These are phyloP conservation scores for Corynorhinus townsendii DNA, from an alignment of 2,113 vertebrate species.

Conservation along the genomic window DNA sequence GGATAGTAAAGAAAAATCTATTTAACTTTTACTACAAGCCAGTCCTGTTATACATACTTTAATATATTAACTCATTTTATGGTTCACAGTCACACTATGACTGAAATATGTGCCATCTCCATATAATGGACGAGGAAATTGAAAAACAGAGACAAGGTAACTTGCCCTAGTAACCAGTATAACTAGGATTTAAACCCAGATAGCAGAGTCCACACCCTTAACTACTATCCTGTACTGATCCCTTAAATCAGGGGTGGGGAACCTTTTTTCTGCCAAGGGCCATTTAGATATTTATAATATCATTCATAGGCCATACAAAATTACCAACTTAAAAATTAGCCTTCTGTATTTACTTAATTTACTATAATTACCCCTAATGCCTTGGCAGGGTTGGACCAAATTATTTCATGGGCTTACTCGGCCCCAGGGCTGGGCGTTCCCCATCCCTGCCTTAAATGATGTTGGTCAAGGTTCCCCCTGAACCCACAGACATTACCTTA, in stretches of 20 bases:
- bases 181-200: not conserved
- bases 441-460: not conserved
- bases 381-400: too few relatives aligned
- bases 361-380: too few relatives aligned
- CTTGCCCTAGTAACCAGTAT: not conserved
- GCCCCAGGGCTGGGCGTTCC: too few relatives aligned
- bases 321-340: too few relatives aligned
- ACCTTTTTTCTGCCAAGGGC: too few relatives aligned
- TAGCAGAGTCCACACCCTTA: not conserved
- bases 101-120: not conserved
- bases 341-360: too few relatives aligned
- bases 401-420: too few relatives aligned
- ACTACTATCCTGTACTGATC: not conserved
- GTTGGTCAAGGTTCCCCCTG: not conserved
- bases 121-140: not conserved
- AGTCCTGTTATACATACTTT: not conserved
- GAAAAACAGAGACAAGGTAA: not conserved
- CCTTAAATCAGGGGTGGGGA: not conserved
- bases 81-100: not conserved
- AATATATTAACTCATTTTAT: not conserved
- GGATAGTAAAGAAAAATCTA: not conserved
- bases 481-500: not conserved
- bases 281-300: too few relatives aligned
- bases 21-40: not conserved
- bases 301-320: too few relatives aligned